A percentile compares a stretch with the other conserved stretches of the same genome.
phyloP scores from a whole-genome alignment of 2,797 vertebrate species.

The Sarcoramphus papa region DNA sequence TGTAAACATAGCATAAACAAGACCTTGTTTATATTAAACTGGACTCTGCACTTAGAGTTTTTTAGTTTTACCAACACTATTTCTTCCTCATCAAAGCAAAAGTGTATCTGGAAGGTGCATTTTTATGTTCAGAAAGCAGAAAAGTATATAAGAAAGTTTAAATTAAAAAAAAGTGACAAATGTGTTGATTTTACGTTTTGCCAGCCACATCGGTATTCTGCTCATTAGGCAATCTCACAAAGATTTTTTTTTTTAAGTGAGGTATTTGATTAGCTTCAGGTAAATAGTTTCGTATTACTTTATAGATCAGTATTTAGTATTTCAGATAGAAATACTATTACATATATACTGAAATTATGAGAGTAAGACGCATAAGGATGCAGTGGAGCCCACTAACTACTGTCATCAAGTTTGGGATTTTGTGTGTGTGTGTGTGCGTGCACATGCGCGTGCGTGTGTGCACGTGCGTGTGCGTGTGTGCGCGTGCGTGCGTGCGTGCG shows the following conservation, averaged over 20 bases:
- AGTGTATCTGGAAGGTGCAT: background rate
- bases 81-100: background rate
- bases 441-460: too few relatives aligned
- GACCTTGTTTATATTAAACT: background rate
- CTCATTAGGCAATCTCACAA: background rate
- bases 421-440: too few relatives aligned
- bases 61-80: background rate
- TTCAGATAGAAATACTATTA: background rate
- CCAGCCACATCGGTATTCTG: background rate
- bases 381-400: background rate
- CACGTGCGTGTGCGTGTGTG: too few relatives aligned
- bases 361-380: background rate
- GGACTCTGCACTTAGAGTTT: accelerated
- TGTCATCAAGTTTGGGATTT: background rate
- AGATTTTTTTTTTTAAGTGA: background rate
- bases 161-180: background rate
- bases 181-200: background rate
- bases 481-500: too few relatives aligned
- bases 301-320: background rate
- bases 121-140: background rate
- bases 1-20: background rate
- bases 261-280: background rate
- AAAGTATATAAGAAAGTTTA: background rate
- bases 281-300: background rate
- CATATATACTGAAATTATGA: background rate